A percentile compares a stretch with the other conserved stretches of the same genome.
Evolutionary conservation across 1,140 invertebrate genomes (phyloP).

Genomic region (Branchinecta lynchi): DNA sequence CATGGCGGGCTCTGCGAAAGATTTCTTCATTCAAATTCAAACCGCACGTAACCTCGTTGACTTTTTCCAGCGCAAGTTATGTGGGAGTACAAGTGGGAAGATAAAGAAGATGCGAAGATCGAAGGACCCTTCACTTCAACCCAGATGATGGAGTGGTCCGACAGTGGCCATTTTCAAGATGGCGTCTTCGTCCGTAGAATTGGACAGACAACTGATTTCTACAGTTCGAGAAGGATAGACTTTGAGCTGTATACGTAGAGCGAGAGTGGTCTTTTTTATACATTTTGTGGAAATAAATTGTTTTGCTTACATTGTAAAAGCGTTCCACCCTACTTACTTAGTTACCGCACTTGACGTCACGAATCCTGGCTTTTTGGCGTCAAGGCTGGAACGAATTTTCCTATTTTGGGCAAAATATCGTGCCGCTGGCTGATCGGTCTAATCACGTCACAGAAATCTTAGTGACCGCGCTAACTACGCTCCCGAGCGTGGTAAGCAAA

Average conservation of each 20-base stretch:
- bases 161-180: conserved; percentile 66
- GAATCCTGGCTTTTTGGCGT: too few relatives aligned
- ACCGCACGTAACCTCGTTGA: background rate
- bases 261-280: background rate
- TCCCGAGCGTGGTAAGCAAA: too few relatives aligned
- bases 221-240: conserved; percentile 72
- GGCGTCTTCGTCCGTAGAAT: conserved; percentile 69
- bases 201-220: conserved; percentile 53
- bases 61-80: conserved; percentile 36
- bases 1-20: too few relatives aligned
- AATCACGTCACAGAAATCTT: too few relatives aligned
- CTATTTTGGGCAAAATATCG: too few relatives aligned
- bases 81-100: conserved; percentile 84
- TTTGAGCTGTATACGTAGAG: conserved; percentile 66
- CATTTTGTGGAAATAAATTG: background rate
- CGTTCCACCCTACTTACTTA: too few relatives aligned
- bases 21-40: too few relatives aligned
- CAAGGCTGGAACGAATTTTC: too few relatives aligned
- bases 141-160: conserved; percentile 74
- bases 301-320: too few relatives aligned
- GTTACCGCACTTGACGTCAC: too few relatives aligned
- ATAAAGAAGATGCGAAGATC: conserved; percentile 52
- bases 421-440: too few relatives aligned
- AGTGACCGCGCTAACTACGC: too few relatives aligned
- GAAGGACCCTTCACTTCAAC: conserved; percentile 66